Base-by-base conservation (phyloP, 2,797 vertebrate species). In the Periophthalmus magnuspinnatus region DNA sequence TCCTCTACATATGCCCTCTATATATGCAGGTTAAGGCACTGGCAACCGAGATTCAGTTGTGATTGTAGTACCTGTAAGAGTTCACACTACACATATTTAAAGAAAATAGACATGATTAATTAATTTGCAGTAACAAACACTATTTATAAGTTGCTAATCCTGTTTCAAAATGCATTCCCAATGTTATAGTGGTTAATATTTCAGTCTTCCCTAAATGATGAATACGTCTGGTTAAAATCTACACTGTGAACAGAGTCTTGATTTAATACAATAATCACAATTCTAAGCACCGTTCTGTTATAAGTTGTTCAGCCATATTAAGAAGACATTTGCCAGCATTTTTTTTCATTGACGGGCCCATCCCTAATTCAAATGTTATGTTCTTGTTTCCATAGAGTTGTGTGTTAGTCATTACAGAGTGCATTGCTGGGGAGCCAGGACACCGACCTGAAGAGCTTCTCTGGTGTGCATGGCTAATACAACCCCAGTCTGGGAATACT, bases 401-500 rank as follows among this genome's bases (percentile, higher is more conserved):
- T 69, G 74, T 33, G 82, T 82, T 81, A 80, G 79, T 82, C 83
- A 83, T 86, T 81, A 77, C 83, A 82, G 75, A 82, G 83, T 84
- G 68, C 81, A 85, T 73, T 17, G 78, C 76, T 79, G 79, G 83
- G 85, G 83, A 87, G 88, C 76, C 86, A 84, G 83, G 88, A 89
- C 86, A 82, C 85, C 81, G 86, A 89, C 88, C 90, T 91, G 88
- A 87, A 87, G 86, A 90, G 87, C 89, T 87, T 80, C 85, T 84
- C 86, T 88, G 79, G 89, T 90, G 90, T 90, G 88, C 88, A 91
- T 90, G 86, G 90, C 88, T 91, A 91, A 90, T 91, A 86, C 87
- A 88, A 85, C 81, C 79, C 79, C 88, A 84, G 86, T 90, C 90
- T 91, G 91, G 90, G 90, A 92, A 87, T 85, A 87, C 84, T 89